Base-by-base conservation (phyloP, 2,797 vertebrate genomes). In the Crocidura indochinensis region DNA sequence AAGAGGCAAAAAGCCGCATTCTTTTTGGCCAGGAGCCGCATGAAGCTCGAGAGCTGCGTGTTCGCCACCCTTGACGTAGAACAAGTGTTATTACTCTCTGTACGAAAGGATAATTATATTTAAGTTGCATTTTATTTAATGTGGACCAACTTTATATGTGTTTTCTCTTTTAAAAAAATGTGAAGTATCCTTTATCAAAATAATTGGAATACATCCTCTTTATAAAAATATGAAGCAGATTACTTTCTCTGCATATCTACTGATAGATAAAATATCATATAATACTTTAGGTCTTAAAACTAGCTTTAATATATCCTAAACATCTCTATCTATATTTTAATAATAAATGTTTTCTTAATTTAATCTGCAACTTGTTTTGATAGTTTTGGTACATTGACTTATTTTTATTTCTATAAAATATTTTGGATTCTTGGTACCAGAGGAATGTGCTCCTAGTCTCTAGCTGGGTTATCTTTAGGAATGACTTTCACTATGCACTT, bases 381-480 rank as follows among this genome's bases (percentile, higher is more conserved):
- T 14, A 17, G 60, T 72, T 49, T 26, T 62, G 3, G 24, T 24
- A 84, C 2, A 26, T 38, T 38, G 38, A 38, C 5, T 38, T 38
- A 62, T 38, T 20, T 62, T 10, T 8, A 29, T 67, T 67, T 75
- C 64, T 38, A 47, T 1, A n/a, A 26, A 71, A 56, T 27, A 31
- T 29, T 44, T 15, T 38, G 1, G 22, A 49, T 29, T 69, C 64
- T 69, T 56, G 19, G 51, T 2, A 1, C 12, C 27, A 47, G 53
- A 64, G 2, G 1, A 4, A 0, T 71, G 15, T 22, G 8, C 20
- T 64, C 29, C 53, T 10, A 26, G 8, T 0, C 10, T 10, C 0
- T 4, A 1, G 1, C 6, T 11, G 49, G n/a, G 44, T 10, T 78
- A 38, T 31, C 6, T 5, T 2, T 26, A 20, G 19, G 20, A 68